phyloP scores from a whole-genome alignment of 1,140 invertebrate genomes.

The Hydropsyche tenuis region DNA sequence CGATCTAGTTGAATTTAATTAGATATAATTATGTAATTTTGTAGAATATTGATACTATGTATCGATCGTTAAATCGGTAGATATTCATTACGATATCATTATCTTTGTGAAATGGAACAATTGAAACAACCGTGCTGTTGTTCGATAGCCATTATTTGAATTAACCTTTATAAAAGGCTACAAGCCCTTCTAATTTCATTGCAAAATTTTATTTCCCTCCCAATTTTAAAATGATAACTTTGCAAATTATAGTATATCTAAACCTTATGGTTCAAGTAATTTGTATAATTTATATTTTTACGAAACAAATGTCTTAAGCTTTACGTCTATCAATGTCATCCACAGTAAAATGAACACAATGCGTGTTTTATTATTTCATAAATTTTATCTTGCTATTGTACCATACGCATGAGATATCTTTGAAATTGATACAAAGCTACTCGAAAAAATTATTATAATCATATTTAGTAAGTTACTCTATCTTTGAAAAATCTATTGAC shows the following conservation, averaged over 20 bases:
- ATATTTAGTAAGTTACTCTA: background rate
- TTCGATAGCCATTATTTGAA: background rate
- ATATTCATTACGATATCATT: no score
- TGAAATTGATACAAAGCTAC: background rate
- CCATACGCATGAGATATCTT: background rate
- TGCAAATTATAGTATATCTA: slow-evolving; percentile 1
- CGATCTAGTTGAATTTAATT: no score
- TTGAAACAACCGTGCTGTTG: background rate
- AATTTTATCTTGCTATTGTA: background rate
- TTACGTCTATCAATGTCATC: slow-evolving; percentile 4
- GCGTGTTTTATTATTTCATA: background rate
- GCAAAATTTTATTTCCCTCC: background rate
- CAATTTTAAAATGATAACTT: background rate
- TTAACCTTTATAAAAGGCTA: background rate
- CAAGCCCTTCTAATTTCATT: slow-evolving; percentile 14
- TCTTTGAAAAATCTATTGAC: no score
- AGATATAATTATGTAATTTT: no score
- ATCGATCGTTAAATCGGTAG: no score
- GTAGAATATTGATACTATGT: no score
- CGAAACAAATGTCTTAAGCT: background rate
- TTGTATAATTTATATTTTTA: no score
- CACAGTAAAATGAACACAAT: background rate
- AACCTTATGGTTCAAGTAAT: no score
- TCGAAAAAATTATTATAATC: background rate
- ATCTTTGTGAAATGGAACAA: background rate